Base-by-base conservation (phyloP, 1,140 invertebrate species). In the Pogonomyrmex californicus region DNA sequence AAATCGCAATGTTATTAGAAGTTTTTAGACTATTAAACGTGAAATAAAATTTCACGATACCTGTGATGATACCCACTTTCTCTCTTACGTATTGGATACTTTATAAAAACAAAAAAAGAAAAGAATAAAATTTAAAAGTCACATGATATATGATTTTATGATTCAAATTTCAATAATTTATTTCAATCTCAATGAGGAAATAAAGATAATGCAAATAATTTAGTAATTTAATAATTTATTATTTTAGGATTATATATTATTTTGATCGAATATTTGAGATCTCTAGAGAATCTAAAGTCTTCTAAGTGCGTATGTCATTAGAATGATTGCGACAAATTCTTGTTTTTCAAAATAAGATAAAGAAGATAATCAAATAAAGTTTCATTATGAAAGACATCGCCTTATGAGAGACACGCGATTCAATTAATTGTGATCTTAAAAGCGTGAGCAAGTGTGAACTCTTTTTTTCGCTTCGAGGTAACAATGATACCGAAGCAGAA, bases 401-500 rank as follows among this genome's bases (percentile, higher is more conserved):
- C 9, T 70, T 10, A 51, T 2, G 47, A 30, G 60, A 33, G 10
- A 41, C n/a, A 14, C 4, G 41, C 4, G 23, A 12, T 54, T 36
- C n/a, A 54, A 17, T 6, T 33, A 56, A n/a, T 54, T 6, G 4
- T 9, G 0, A 54, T 2, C 17, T 56, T 10, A 56, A 33, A 23
- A 23, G 23, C 23, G 14, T n/a, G n/a, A n/a, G n/a, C n/a, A n/a
- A n/a, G n/a, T 7, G 14, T 10, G 9, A 44, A 9, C n/a, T 17
- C 38, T 47, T 56, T 81, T 23, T 56, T 12, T 51, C 51, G 6
- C 2, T n/a, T n/a, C 17, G 17, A 38, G n/a, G 12, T 30, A 44
- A 58, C 10, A n/a, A 44, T 33, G 38, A 63, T 60, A 54, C 66
- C 54, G 49, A 77, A 63, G 78, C 70, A 49, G 88, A 83, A 79